Percentiles rank a stretch among this genome's conserved stretches.
phyloP scores from a whole-genome alignment of 1,140 invertebrate species.

The Thereuonema tuberculata region DNA sequence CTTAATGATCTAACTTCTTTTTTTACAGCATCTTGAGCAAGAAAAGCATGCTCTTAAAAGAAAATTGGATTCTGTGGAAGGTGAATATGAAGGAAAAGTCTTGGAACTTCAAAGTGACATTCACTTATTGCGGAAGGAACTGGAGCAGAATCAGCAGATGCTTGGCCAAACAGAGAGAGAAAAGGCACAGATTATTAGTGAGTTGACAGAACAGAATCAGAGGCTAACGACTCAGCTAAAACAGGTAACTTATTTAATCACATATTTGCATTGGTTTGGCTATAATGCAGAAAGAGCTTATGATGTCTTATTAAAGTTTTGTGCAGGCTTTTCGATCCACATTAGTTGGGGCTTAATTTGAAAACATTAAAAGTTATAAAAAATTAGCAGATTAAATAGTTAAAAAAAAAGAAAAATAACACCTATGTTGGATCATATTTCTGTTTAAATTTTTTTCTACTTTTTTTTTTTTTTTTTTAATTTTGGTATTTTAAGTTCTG shows the following conservation, averaged over 20 bases:
- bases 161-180: conserved; percentile 60
- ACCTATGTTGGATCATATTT: too few species aligned
- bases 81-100: conserved; percentile 76
- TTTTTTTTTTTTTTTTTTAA: too few species aligned
- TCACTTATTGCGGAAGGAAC: conserved; percentile 45
- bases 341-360: too few species aligned
- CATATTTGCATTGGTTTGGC: too few species aligned
- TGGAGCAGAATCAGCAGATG: conserved; percentile 44
- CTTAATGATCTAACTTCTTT: too few species aligned
- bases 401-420: too few species aligned
- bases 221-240: conserved; percentile 72
- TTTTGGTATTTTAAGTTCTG: too few species aligned
- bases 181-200: conserved; percentile 60
- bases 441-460: too few species aligned
- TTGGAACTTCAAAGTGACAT: conserved; percentile 77
- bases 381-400: too few species aligned
- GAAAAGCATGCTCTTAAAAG: conserved; percentile 74
- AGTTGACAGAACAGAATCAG: conserved; percentile 80
- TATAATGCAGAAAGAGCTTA: neutral
- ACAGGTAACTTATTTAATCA: conserved; percentile 39
- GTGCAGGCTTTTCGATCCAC: too few species aligned
- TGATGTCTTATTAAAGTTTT: too few species aligned
- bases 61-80: conserved; percentile 64
- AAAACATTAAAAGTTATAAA: conserved; percentile 12
- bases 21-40: conserved; percentile 72